Evolutionary conservation across 2,888 invertebrate species (phyloP).

Genomic region (Leucania comma): DNA sequence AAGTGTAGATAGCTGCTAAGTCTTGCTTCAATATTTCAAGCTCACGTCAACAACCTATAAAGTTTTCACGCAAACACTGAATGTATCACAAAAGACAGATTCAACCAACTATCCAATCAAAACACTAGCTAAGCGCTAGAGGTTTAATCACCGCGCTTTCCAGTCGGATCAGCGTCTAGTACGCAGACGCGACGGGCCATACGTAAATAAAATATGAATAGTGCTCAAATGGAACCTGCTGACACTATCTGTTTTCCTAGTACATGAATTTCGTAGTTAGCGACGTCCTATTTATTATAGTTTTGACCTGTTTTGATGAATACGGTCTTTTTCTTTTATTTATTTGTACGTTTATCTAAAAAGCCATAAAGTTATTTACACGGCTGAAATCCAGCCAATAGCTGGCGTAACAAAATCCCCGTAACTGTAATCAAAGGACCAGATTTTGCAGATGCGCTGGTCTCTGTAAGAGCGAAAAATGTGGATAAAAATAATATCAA

Average conservation of each 20-base stretch:
- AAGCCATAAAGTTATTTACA: background rate
- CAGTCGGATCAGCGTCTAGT: conserved; percentile 22
- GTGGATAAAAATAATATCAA: conserved; percentile 12
- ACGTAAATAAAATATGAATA: conserved; percentile 52
- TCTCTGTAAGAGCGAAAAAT: background rate
- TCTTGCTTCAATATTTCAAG: background rate
- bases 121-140: conserved; percentile 20
- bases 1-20: no score
- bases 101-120: conserved; percentile 30
- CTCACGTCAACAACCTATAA: background rate
- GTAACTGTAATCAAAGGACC: background rate
- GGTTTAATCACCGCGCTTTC: conserved; percentile 34
- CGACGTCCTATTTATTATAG: background rate
- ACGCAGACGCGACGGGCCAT: conserved; percentile 48
- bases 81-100: conserved; percentile 4
- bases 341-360: background rate
- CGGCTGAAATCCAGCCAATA: background rate
- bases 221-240: conserved; percentile 40
- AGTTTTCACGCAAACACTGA: background rate
- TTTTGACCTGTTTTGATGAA: conserved; percentile 15
- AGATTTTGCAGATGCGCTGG: background rate
- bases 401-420: background rate
- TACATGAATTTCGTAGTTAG: conserved; percentile 24
- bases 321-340: background rate
- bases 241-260: conserved; percentile 33